A percentile compares a stretch with the other conserved stretches of the same genome.
phyloP scores from a whole-genome alignment of 2,888 invertebrate genomes.

The Drosophila fulvimacula region DNA sequence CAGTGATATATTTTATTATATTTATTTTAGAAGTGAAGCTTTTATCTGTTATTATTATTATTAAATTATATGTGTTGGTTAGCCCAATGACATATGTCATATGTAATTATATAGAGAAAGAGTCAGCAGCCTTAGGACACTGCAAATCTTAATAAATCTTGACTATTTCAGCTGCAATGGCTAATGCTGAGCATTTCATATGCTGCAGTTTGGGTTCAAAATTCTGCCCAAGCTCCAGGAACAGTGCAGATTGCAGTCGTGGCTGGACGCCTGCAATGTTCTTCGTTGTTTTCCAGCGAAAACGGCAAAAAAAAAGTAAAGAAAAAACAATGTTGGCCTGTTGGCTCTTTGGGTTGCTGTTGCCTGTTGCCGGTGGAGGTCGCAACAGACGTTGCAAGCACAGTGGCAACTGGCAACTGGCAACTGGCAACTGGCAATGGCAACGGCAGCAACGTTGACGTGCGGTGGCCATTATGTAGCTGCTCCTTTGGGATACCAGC shows the following conservation, averaged over 20 bases:
- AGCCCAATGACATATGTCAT: no score
- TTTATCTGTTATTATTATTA: no score
- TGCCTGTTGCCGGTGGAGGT: constrained; percentile 39
- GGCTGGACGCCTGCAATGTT: background rate
- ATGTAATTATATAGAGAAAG: no score
- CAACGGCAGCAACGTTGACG: constrained; percentile 57
- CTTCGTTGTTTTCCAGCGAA: constrained; percentile 59
- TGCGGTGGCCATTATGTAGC: constrained; percentile 79
- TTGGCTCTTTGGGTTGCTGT: constrained; percentile 28
- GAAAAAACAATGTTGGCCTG: constrained; percentile 66
- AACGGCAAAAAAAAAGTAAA: constrained; percentile 59
- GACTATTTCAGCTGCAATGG: no score
- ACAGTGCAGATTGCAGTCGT: constrained; percentile 1
- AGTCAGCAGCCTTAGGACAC: no score
- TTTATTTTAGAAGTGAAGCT: no score
- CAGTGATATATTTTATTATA: no score
- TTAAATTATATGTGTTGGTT: no score
- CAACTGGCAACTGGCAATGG: constrained; percentile 22
- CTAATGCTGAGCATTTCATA: no score
- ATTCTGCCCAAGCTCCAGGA: no score
- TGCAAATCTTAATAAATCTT: background rate
- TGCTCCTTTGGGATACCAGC: constrained; percentile 74
- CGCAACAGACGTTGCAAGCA: constrained; percentile 47
- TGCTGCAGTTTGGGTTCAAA: no score
- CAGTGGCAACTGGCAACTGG: constrained; percentile 45